Evolutionary conservation across 1,140 invertebrate genomes (phyloP), one percentile per base, ranked within the genome.

Genomic region (Pogonomyrmex californicus): DNA sequence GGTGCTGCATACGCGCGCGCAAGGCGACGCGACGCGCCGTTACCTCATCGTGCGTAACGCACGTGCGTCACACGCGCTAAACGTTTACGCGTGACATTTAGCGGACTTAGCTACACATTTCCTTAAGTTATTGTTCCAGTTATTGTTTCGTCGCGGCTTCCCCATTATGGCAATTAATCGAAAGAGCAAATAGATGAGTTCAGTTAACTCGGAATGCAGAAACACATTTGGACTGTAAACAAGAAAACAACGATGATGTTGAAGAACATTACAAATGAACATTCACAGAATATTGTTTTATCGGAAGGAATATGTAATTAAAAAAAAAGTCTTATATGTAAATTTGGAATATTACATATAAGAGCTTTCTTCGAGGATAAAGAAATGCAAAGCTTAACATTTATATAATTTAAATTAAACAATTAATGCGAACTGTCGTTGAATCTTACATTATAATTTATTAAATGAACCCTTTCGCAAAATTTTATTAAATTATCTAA

Each of bases 11-110:
- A 56, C 77, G 36, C 4, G 14, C 5, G n/a, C 23, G 30, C 17
- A 44, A 38, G 51, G 41, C 38, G 36, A 38, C 9, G 30, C 58
- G 30, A 9, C 30, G 30, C 30, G 10, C 36, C 33, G 5, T 79
- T 68, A 54, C 47, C 17, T 70, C 49, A 70, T 33, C 47, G 36
- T 7, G 12, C 44, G 60, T 49, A 30, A 51, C 30, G 66, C 68
- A 73, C 79, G 54, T 49, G 49, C 23, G 23, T 73, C 47, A 63
- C 47, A 9, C 63, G 54, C 10, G 23, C 5, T 60, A 0, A 58
- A 54, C 10, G 10, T 78, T 79, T 51, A 30, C 33, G 14, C 38
- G 10, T 54, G 49, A n/a, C 60, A 79, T 17, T 66, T 33, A 62
- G 47, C 17, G 36, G 65, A 36, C 33, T 23, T 23, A 9, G 36